A percentile compares a stretch with the other conserved stretches of the same genome.
phyloP scores from a whole-genome alignment of 2,797 vertebrate species.

The Aplochiton taeniatus region DNA sequence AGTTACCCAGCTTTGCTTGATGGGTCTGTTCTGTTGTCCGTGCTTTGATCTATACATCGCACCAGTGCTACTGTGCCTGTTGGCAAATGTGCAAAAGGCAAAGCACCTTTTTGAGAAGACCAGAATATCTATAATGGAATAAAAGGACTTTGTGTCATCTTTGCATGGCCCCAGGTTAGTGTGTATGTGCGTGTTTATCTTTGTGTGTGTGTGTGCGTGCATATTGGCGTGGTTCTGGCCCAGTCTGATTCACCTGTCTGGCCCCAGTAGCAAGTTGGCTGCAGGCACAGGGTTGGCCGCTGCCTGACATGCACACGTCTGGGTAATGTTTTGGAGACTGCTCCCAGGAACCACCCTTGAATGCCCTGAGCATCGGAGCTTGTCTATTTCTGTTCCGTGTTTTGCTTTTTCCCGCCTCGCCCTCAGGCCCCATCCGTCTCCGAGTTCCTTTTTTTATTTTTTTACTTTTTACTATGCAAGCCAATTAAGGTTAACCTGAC shows the following conservation, averaged over 20 bases:
- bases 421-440: constrained; percentile 41
- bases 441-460: constrained; percentile 59
- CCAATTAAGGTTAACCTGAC: constrained; percentile 60
- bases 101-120: too few relatives aligned
- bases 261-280: too few relatives aligned
- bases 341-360: not conserved
- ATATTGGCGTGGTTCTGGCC: too few relatives aligned
- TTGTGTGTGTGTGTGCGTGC: not conserved
- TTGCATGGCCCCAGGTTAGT: not conserved
- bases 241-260: too few relatives aligned
- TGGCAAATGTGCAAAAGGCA: too few relatives aligned
- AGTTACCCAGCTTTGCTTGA: too few relatives aligned
- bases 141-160: too few relatives aligned
- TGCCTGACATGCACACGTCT: constrained; percentile 14
- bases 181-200: not conserved
- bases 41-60: too few relatives aligned
- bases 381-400: constrained; percentile 24
- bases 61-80: too few relatives aligned
- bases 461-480: constrained; percentile 30
- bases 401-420: constrained; percentile 16
- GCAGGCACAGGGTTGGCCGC: constrained; percentile 3
- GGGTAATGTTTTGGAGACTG: constrained; percentile 20
- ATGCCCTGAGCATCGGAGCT: constrained; percentile 6
- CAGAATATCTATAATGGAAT: too few relatives aligned
- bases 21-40: too few relatives aligned